Percentiles rank a stretch among this genome's conserved stretches.
phyloP scores from a whole-genome alignment of 2,888 invertebrate species.

The Lasioglossum oenotherae region DNA sequence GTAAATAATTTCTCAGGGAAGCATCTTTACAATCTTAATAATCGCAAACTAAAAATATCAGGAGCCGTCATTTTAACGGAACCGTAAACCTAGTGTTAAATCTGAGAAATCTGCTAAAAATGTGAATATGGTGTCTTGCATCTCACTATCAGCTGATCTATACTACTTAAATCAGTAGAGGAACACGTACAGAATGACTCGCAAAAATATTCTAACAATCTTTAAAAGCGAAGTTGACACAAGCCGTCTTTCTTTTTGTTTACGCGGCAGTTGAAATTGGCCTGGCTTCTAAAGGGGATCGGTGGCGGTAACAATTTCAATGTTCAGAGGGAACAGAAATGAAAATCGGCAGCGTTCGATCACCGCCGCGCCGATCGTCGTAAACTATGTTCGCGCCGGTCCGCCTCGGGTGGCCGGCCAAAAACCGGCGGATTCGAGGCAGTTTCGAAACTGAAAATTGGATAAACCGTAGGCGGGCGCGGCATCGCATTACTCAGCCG shows the following conservation, averaged over 20 bases:
- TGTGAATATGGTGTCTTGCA: too few species aligned
- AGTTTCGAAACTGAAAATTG: conserved; percentile 35
- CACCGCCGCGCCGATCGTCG: background rate
- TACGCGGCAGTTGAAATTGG: background rate
- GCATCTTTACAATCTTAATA: too few species aligned
- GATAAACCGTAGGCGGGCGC: conserved; percentile 23
- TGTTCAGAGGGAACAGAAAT: background rate
- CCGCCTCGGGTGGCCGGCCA: background rate
- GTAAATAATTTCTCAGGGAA: too few species aligned
- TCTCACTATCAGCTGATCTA: background rate
- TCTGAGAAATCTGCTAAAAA: too few species aligned
- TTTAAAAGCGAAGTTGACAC: too few species aligned
- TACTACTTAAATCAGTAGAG: background rate
- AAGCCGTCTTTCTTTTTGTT: background rate
- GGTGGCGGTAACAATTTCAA: background rate
- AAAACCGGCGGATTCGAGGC: conserved; percentile 4
- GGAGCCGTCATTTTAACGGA: too few species aligned
- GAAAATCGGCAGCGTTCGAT: conserved; percentile 3
- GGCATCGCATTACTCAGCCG: conserved; percentile 41
- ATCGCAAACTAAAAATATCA: too few species aligned
- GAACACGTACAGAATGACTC: too few species aligned
- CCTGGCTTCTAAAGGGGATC: background rate
- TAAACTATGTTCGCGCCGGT: background rate
- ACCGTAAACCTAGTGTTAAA: too few species aligned
- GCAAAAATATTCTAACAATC: too few species aligned